Conservation (phyloP, 2,113 vertebrate species). For the Rhipidura dahli region DNA sequence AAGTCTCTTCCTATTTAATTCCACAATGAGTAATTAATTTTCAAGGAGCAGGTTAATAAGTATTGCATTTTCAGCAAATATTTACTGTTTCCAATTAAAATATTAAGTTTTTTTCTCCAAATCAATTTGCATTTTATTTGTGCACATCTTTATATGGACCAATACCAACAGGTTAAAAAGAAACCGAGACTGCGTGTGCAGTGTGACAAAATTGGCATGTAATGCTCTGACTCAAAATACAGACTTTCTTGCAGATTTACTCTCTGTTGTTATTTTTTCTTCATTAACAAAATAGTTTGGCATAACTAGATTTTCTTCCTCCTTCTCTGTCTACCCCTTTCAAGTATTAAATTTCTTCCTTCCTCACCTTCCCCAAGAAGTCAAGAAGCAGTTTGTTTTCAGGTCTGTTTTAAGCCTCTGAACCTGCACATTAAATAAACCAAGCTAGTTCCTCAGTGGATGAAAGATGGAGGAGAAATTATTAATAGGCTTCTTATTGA, state of each 20-base stretch:
- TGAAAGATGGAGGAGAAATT: constrained; percentile 35
- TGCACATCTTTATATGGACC: background rate
- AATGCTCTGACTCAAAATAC: background rate
- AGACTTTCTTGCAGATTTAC: background rate
- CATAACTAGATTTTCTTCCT: background rate
- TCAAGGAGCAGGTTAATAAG: background rate
- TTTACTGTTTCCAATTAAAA: background rate
- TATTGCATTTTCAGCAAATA: background rate
- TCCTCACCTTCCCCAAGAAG: background rate
- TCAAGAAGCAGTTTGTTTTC: background rate
- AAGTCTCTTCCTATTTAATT: background rate
- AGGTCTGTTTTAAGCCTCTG: constrained; percentile 1
- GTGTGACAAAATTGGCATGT: background rate
- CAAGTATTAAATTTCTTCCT: background rate
- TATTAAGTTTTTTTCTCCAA: background rate
- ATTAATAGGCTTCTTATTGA: background rate
- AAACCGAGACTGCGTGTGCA: background rate
- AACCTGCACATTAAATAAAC: constrained; percentile 26
- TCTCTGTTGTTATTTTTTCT: background rate
- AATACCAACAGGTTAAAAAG: background rate
- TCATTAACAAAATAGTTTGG: background rate
- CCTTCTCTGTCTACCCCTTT: background rate
- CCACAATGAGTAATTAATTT: background rate
- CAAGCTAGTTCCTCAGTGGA: background rate
- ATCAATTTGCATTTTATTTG: background rate